phyloP scores from a whole-genome alignment of 2,888 invertebrate species.

The Volucella inanis region DNA sequence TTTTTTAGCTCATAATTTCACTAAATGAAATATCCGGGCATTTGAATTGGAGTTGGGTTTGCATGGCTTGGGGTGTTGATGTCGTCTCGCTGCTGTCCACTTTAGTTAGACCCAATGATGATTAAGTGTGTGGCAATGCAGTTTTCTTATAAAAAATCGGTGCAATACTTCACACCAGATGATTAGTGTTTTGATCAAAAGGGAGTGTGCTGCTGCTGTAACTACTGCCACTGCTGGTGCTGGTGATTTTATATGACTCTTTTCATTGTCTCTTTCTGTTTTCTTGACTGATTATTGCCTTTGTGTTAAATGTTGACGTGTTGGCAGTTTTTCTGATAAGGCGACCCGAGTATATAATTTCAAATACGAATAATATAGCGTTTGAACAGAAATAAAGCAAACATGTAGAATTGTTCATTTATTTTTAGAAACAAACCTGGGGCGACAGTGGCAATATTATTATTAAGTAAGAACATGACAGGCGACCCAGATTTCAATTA shows the following conservation, averaged over 20 bases:
- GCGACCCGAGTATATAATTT: slow-evolving; percentile 19
- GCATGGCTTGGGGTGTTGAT: slow-evolving; percentile 12
- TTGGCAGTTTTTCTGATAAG: slow-evolving; percentile 72
- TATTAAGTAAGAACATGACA: neutral
- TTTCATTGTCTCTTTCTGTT: slow-evolving; percentile 32
- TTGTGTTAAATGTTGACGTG: slow-evolving; percentile 60
- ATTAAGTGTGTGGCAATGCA: neutral
- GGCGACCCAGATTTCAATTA: neutral
- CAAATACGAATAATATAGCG: neutral
- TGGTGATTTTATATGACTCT: slow-evolving; percentile 9
- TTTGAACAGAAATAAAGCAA: slow-evolving; percentile 12
- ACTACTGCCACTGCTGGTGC: slow-evolving; percentile 33
- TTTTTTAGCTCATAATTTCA: slow-evolving; percentile 4
- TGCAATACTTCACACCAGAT: slow-evolving; percentile 50
- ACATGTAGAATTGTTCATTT: neutral
- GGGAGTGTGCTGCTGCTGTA: slow-evolving; percentile 44
- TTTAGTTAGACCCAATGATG: no score
- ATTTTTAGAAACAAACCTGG: slow-evolving; percentile 18
- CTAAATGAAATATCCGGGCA: slow-evolving; percentile 31
- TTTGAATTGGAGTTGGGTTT: slow-evolving; percentile 32
- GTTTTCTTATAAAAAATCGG: slow-evolving; percentile 8
- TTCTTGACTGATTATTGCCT: slow-evolving; percentile 53
- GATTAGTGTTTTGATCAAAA: slow-evolving; percentile 51
- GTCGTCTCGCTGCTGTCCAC: slow-evolving; percentile 16
- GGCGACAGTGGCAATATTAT: neutral